A percentile compares a stretch with the other conserved stretches of the same genome.
These are phyloP conservation scores for Scotopteryx bipunctaria DNA, from an alignment of 2,888 invertebrate genomes.

Conservation along the genomic window DNA sequence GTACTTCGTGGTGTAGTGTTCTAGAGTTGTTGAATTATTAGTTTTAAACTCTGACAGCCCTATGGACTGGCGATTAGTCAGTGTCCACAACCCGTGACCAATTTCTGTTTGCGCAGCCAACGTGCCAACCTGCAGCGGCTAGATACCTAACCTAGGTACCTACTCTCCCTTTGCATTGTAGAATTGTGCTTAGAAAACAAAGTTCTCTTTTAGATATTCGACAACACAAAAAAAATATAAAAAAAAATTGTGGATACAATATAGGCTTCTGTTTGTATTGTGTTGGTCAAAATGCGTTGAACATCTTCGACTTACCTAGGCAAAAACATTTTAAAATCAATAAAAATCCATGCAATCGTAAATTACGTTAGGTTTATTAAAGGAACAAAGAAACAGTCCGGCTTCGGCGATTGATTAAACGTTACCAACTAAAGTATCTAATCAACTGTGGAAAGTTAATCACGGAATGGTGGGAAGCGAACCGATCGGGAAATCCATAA, in stretches of 20 bases:
- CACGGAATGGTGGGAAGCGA: slow-evolving; percentile 14
- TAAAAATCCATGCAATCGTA: not conserved
- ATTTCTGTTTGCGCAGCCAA: slow-evolving; percentile 34
- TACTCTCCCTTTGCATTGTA: not conserved
- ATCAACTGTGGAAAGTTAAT: slow-evolving; percentile 18
- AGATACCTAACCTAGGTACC: no score
- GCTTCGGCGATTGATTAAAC: slow-evolving; percentile 17
- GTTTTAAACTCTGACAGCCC: slow-evolving; percentile 2
- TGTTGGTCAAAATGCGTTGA: not conserved
- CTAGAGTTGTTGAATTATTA: no score
- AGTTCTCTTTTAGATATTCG: no score
- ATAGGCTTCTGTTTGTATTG: not conserved
- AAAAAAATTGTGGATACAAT: no score
- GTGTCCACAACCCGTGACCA: slow-evolving; percentile 42
- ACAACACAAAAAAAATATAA: no score
- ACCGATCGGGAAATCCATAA: slow-evolving; percentile 27
- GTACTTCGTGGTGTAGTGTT: no score
- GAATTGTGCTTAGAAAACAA: no score
- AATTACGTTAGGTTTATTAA: slow-evolving; percentile 8
- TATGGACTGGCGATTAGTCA: slow-evolving; percentile 8
- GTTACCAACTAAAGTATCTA: slow-evolving; percentile 2
- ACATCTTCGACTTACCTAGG: slow-evolving; percentile 18
- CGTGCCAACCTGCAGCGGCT: slow-evolving; percentile 11
- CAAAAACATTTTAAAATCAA: slow-evolving; percentile 17
- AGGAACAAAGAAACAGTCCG: slow-evolving; percentile 11